Evolutionary conservation across 2,888 invertebrate genomes (phyloP), one percentile per base, ranked within the genome.

Genomic region (Willowsia nigromaculata): DNA sequence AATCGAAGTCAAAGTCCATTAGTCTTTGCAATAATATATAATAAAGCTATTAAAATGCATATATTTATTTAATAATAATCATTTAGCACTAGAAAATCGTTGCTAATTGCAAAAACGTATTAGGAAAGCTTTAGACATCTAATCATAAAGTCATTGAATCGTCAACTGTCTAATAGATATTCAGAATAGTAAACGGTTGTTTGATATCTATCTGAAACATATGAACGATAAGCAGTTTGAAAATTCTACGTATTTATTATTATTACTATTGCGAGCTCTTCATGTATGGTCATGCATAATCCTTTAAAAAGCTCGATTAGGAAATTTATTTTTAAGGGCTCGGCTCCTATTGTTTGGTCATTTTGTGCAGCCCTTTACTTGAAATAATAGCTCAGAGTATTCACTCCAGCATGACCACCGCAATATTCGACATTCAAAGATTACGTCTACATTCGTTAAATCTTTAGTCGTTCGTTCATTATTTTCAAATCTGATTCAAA

Each of bases 311-410:
- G 68, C 68, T 85, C 6, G 37, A 59, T 85, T 76, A 85, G 62
- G 76, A 76, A 76, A 71, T 71, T 71, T 85, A 47, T 74, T 50
- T 18, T n/a, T 43, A 85, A 78, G 85, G 85, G 85, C 37, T 78
- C 85, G 85, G 76, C 76, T 43, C 18, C 85, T 47, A 78, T 85
- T 85, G 85, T 85, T 62, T 53, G 25, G 40, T 33, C 68, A 83
- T 68, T 76, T 78, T 78, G 18, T 30, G 22, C 33, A 71, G 22
- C 25, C 22, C 22, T 40, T 25, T 40, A 71, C 71, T 43, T 25
- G 18, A 71, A n/a, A 40, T 13, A 37, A 40, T 65, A 65, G 18
- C 40, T 37, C 15, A 37, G 0, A 3, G 7, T 18, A 68, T 33
- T 65, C 80, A 33, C 80, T 59, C 62, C 81, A 18, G 53, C 30